phyloP scores from a whole-genome alignment of 1,140 invertebrate genomes.

The Metaphire vulgaris region DNA sequence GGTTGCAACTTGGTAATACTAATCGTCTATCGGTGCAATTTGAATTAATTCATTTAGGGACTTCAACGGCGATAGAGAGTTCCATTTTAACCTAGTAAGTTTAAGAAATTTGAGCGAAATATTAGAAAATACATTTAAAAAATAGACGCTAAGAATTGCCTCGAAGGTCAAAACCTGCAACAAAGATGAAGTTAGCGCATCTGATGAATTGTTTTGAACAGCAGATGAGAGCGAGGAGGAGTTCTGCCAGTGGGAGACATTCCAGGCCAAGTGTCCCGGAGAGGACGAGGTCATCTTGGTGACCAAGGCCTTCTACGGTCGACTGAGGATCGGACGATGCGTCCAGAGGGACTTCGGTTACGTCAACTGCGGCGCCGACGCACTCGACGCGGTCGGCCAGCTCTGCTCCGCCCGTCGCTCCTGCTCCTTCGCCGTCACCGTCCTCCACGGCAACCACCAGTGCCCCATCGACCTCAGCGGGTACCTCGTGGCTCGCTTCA shows the following conservation, averaged over 20 bases:
- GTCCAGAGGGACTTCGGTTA: constrained; percentile 4
- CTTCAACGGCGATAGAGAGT: too few species aligned
- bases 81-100: too few species aligned
- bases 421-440: constrained; percentile 10
- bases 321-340: not conserved
- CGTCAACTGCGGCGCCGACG: constrained; percentile 8
- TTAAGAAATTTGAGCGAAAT: not conserved
- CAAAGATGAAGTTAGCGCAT: not conserved
- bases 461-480: constrained; percentile 8
- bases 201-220: not conserved
- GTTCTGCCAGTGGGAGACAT: constrained; percentile 14
- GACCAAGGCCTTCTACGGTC: constrained; percentile 7
- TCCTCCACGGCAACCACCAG: constrained; percentile 9
- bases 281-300: not conserved
- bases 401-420: not conserved
- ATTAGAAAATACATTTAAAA: not conserved
- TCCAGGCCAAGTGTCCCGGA: not conserved
- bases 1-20: too few species aligned
- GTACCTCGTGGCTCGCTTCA: not conserved
- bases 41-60: not conserved
- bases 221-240: not conserved
- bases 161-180: not conserved
- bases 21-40: too few species aligned
- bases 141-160: not conserved
- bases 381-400: not conserved